These are phyloP conservation scores for Marmota monax DNA, from an alignment of 2,113 vertebrate genomes.

Conservation along the genomic window DNA sequence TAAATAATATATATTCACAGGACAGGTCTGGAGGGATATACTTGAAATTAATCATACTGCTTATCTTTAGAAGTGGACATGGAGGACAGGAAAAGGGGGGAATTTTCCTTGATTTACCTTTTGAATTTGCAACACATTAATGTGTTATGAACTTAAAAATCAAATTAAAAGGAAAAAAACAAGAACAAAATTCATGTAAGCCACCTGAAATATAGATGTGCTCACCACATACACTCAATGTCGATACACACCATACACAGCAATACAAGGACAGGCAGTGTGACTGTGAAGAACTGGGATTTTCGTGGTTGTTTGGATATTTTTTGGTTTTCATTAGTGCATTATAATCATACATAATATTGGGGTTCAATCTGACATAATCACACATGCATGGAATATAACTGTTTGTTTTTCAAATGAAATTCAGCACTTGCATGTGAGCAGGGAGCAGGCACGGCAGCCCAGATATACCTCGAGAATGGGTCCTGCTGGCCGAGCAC, in stretches of 20 bases:
- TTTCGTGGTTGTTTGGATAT: not conserved
- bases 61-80: not conserved
- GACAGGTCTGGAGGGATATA: not conserved
- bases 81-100: not conserved
- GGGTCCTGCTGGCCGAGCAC: too few species aligned
- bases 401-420: not conserved
- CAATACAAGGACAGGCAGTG: not conserved
- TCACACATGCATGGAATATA: too few species aligned
- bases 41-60: not conserved
- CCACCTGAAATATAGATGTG: not conserved
- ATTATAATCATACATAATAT: too few species aligned
- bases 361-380: too few species aligned
- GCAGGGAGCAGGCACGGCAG: not conserved
- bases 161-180: slow-evolving; percentile 1
- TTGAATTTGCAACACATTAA: not conserved
- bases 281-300: not conserved
- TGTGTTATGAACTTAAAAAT: not conserved
- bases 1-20: not conserved
- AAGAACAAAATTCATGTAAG: not conserved
- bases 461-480: not conserved
- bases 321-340: not conserved
- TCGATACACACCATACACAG: not conserved
- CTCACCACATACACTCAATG: not conserved
- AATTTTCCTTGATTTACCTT: not conserved
- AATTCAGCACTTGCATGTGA: not conserved